phyloP scores from a whole-genome alignment of 1,140 invertebrate species.

The Stegodyphus mimosarum region DNA sequence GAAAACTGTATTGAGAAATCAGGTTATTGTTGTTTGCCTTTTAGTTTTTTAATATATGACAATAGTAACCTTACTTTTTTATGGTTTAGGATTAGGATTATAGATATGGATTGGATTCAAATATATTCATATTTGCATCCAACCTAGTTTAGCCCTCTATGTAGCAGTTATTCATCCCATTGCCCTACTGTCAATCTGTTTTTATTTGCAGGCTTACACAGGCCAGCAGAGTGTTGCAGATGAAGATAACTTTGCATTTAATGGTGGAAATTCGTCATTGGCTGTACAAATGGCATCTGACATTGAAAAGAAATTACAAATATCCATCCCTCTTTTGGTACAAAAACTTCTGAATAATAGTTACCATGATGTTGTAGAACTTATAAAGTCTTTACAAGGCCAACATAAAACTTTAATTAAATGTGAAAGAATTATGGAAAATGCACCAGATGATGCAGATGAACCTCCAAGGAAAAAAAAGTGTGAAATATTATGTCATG shows the following conservation, averaged over 20 bases:
- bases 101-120: no score
- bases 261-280: conserved; percentile 69
- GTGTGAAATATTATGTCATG: not conserved
- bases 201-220: conserved; percentile 29
- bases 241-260: conserved; percentile 66
- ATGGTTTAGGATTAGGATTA: no score
- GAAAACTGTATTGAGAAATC: no score
- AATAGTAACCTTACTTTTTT: no score
- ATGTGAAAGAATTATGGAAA: not conserved
- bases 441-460: not conserved
- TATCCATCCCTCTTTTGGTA: conserved; percentile 63
- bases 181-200: not conserved
- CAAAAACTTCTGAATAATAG: conserved; percentile 66
- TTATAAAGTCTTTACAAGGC: not conserved
- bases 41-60: no score
- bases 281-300: conserved; percentile 67
- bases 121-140: no score
- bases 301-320: conserved; percentile 63
- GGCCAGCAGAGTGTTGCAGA: not conserved
- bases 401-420: not conserved
- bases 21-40: no score
- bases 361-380: conserved; percentile 60
- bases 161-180: no score
- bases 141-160: no score
- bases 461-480: conserved; percentile 6